Evolutionary conservation across 2,113 vertebrate species (phyloP), one percentile per base, ranked within the genome.

Genomic region (Helogale parvula): DNA sequence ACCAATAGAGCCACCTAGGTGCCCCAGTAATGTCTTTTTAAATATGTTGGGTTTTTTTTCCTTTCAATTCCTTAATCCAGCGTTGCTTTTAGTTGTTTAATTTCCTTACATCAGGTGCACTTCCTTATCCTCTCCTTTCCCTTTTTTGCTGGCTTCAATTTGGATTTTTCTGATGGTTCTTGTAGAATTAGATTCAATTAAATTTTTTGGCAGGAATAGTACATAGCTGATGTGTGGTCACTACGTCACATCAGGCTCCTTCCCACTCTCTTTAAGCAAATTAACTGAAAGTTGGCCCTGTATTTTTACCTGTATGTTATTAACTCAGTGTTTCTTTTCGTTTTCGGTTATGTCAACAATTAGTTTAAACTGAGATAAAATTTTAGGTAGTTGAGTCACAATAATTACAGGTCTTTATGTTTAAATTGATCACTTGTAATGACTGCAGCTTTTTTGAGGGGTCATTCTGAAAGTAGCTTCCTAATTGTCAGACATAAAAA

Each of bases 381-480:
- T 71, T 92, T 88, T 88, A 89, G 97, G 60, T 88, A 60, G 91
- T 94, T 81, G 79, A 86, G 76, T 79, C 93, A 76, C 6, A 77
- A 0, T 94, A 95, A 82, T 66, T 63, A 45, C 1, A 93, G 13
- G 35, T 87, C 38, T 93, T 82, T 25, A 23, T 16, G 35, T 88
- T 89, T 72, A 89, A 88, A 85, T 82, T 47, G 47, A 21, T 38
- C 17, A 4, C 0, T 63, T 69, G 7, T 80, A 45, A 27, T 33
- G 45, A 71, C 45, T 38, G 35, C 10, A 74, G 21, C 21, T 71
- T 82, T 87, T 65, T 45, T 63, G 52, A 82, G 86, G 80, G 12
- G 25, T 92, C 81, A 27, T 80, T 85, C 54, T 74, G 63, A 96
- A 93, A 85, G 7, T 60, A 63, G 50, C 31, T 88, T 33, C 50